Evolutionary conservation across 64 coral and sea anemone species (phyloP).

Genomic region (Dendrophyllia cribrosa): DNA sequence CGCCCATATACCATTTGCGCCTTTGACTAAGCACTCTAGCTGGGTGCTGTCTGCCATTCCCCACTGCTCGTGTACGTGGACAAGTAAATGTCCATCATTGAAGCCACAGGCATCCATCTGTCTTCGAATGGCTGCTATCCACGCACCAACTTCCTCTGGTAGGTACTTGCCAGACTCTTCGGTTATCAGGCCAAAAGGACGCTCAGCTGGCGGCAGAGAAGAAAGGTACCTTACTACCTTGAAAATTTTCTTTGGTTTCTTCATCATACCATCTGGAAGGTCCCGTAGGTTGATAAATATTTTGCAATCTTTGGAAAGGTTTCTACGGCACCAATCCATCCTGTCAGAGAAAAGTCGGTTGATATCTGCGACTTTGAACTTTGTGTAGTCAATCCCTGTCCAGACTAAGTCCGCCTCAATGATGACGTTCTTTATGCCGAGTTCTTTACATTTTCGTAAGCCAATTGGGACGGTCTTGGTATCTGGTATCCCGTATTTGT

Average conservation of each 20-base stretch:
- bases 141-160: slow-evolving; percentile 75
- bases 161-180: slow-evolving; percentile 67
- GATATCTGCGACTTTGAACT: slow-evolving; percentile 53
- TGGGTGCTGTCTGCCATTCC: slow-evolving; percentile 61
- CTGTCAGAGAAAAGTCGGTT: slow-evolving; percentile 43
- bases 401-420: slow-evolving; percentile 76
- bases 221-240: slow-evolving; percentile 64
- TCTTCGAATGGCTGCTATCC: slow-evolving; percentile 61
- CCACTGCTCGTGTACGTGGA: slow-evolving; percentile 85
- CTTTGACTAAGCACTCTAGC: slow-evolving; percentile 63
- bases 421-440: slow-evolving; percentile 60
- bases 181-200: slow-evolving; percentile 57
- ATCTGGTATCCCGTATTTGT: slow-evolving; percentile 39
- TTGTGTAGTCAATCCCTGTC: slow-evolving; percentile 63
- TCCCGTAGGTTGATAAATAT: slow-evolving; percentile 68
- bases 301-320: slow-evolving; percentile 50
- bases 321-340: slow-evolving; percentile 53
- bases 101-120: slow-evolving; percentile 84
- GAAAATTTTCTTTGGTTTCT: slow-evolving; percentile 49
- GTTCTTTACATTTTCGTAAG: slow-evolving; percentile 58
- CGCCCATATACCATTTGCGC: slow-evolving; percentile 87
- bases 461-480: slow-evolving; percentile 59
- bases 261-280: slow-evolving; percentile 50
- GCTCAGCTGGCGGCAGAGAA: slow-evolving; percentile 7
- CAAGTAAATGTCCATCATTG: slow-evolving; percentile 69